Conservation (phyloP, 2,888 invertebrate genomes). For the Drosophila subquinaria region DNA sequence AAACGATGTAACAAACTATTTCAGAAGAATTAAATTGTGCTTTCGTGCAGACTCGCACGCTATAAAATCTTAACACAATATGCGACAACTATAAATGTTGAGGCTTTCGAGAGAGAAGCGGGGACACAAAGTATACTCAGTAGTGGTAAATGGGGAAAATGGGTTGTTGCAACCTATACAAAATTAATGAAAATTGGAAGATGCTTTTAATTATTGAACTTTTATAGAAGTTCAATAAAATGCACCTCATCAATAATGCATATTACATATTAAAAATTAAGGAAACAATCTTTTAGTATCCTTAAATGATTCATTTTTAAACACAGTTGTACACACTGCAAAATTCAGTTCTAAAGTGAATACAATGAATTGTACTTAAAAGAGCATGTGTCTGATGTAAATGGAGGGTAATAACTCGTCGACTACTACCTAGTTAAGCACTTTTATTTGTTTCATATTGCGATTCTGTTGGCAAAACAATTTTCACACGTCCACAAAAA, state of each 20-base stretch:
- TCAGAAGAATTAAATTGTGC: constrained; percentile 62
- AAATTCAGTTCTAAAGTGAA: too few relatives aligned
- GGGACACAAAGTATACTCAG: background rate
- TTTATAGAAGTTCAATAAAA: too few relatives aligned
- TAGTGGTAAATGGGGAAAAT: background rate
- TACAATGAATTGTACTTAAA: background rate
- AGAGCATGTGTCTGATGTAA: too few relatives aligned
- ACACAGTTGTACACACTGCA: too few relatives aligned
- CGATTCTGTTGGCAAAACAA: constrained; percentile 39
- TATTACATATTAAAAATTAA: too few relatives aligned
- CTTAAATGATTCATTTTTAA: too few relatives aligned
- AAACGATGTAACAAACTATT: constrained; percentile 33
- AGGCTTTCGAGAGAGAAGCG: background rate
- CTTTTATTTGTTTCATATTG: constrained; percentile 1
- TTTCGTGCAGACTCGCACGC: constrained; percentile 54
- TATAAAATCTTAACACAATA: constrained; percentile 57
- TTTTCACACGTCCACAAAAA: constrained; percentile 55
- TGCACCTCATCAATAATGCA: too few relatives aligned
- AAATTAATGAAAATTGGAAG: background rate
- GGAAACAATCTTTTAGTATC: too few relatives aligned
- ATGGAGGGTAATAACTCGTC: background rate
- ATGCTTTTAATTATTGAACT: background rate
- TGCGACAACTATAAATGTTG: constrained; percentile 58
- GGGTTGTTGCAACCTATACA: background rate
- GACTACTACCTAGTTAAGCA: background rate